Evolutionary conservation across 2,113 vertebrate species (phyloP), one percentile per base, ranked within the genome.

Genomic region (Aegypius monachus): DNA sequence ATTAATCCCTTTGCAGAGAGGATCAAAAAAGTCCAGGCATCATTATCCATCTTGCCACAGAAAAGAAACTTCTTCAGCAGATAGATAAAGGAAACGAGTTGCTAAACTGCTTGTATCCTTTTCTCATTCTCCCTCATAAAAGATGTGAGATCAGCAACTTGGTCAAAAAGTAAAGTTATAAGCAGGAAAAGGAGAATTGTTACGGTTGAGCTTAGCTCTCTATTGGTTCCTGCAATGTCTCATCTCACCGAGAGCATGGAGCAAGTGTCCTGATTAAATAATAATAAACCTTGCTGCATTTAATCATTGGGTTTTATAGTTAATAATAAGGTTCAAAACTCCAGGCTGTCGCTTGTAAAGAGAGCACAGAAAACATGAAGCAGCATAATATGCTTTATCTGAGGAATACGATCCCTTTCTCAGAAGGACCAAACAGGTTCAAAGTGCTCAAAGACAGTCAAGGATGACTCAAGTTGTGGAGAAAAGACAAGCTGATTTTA

Each of bases 211-310:
- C 45, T 83, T 23, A 12, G 59, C 38, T 61, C 59, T 15, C 75
- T 61, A 2, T 29, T n/a, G 32, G 61, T 59, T 88, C 63, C 74
- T 58, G 42, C 38, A 78, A 48, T 2, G 27, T 29, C 68, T 68
- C 65, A 21, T 59, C 88, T 65, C 79, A 32, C 11, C 5, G 27
- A 63, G n/a, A 53, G n/a, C 25, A 38, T 8, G 18, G 59, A 91
- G 48, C 79, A 88, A 85, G 66, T 38, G 59, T 73, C 80, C 90
- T 48, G 70, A 93, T 93, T 88, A 88, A 95, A 88, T 91, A 91
- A 93, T 90, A 90, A 94, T 93, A 81, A 90, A 86, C 70, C 53
- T 45, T 36, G 8, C 74, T 63, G n/a, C 70, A 45, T 81, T 91
- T 81, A 93, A 88, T 91, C 65, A 68, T 21, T 73, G 62, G 86